Conservation (phyloP, 2,113 vertebrate genomes). For the Lathamus discolor region DNA sequence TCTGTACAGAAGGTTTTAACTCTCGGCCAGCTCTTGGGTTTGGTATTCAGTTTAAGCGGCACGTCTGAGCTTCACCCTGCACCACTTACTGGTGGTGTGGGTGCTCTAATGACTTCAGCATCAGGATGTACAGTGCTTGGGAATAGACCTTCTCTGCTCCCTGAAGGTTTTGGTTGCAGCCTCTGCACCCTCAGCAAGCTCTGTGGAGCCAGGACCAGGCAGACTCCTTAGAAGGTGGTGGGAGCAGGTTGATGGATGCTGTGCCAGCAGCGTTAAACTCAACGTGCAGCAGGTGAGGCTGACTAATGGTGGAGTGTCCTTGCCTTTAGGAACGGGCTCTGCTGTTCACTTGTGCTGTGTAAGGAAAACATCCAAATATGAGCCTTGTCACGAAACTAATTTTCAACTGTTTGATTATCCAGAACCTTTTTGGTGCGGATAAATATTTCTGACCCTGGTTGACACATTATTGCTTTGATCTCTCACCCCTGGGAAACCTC, state of each 20-base stretch:
- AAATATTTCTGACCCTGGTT: constrained; percentile 52
- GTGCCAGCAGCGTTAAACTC: neutral
- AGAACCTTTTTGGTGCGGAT: constrained; percentile 34
- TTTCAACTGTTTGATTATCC: constrained; percentile 55
- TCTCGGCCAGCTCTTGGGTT: neutral
- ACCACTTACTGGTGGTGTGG: neutral
- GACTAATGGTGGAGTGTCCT: neutral
- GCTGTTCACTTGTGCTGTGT: neutral
- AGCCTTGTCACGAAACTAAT: constrained; percentile 45
- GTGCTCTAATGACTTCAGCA: neutral
- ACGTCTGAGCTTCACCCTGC: neutral
- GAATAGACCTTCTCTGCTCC: neutral
- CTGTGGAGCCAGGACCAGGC: neutral
- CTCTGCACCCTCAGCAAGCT: neutral
- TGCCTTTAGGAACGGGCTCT: neutral
- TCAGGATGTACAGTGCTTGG: fast-evolving
- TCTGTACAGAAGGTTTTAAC: neutral
- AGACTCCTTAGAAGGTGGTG: neutral
- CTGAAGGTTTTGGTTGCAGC: neutral
- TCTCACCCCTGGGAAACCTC: constrained; percentile 29
- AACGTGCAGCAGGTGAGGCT: neutral
- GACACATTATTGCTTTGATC: constrained; percentile 60
- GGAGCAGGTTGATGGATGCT: neutral
- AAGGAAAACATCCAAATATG: neutral
- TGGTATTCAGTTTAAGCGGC: neutral